A percentile compares a stretch with the other conserved stretches of the same genome.
These are phyloP conservation scores for Drosophila biarmipes DNA, from an alignment of 1,140 invertebrate species.

Conservation along the genomic window DNA sequence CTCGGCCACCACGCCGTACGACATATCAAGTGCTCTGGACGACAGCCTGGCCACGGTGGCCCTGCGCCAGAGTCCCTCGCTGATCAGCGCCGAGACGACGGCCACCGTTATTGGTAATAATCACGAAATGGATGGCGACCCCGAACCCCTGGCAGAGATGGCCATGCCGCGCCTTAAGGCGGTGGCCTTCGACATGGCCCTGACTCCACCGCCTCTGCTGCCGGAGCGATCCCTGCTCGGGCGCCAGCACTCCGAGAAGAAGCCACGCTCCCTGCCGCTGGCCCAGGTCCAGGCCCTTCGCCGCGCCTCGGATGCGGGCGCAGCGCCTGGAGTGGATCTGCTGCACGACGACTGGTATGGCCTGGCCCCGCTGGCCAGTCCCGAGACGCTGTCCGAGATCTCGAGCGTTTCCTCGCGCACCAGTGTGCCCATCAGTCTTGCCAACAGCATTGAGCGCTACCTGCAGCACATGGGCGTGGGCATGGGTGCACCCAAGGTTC, in stretches of 20 bases:
- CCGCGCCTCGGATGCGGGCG: constrained; percentile 74
- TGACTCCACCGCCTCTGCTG: constrained; percentile 31
- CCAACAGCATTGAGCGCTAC: constrained; percentile 83
- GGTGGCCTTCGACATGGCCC: constrained; percentile 76
- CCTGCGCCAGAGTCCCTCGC: constrained; percentile 69
- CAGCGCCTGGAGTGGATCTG: constrained; percentile 85
- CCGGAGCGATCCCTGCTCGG: constrained; percentile 17
- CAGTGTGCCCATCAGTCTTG: constrained; percentile 84
- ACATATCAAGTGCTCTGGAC: constrained; percentile 76
- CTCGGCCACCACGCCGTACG: constrained; percentile 68
- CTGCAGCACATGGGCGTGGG: constrained; percentile 70
- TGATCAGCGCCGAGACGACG: constrained; percentile 65
- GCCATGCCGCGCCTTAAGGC: constrained; percentile 55
- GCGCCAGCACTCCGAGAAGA: constrained; percentile 65
- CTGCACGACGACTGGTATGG: constrained; percentile 88
- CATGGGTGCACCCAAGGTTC: constrained; percentile 37
- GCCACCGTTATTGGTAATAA: constrained; percentile 58
- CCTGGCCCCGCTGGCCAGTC: constrained; percentile 92
- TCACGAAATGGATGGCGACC: background rate
- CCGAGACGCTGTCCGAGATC: constrained; percentile 93
- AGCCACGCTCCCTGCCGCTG: constrained; percentile 59
- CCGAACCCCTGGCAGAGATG: constrained; percentile 8
- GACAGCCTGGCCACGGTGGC: constrained; percentile 73
- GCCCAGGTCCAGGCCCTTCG: constrained; percentile 65
- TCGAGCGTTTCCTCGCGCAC: constrained; percentile 88